phyloP scores from a whole-genome alignment of 1,140 invertebrate species.

The Sycobia sp. region DNA sequence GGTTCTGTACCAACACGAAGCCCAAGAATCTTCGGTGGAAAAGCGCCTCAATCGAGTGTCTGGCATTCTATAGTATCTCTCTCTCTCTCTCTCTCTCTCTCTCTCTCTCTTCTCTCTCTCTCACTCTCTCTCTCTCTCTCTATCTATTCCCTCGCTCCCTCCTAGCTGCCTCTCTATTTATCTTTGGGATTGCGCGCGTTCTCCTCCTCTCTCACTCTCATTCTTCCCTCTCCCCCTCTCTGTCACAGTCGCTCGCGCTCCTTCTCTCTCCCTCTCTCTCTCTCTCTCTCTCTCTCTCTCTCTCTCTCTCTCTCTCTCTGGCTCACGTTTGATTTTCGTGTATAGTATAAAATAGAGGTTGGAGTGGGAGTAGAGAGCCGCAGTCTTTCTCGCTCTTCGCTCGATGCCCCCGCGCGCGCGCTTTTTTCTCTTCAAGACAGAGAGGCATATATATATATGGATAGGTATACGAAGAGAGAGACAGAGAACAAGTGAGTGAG shows the following conservation, averaged over 20 bases:
- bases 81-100: background rate
- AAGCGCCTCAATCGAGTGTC: background rate
- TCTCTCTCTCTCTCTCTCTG: background rate
- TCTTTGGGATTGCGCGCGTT: background rate
- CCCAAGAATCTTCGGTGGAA: conserved; percentile 3
- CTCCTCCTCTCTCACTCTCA: background rate
- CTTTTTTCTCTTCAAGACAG: too few species aligned
- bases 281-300: too few species aligned
- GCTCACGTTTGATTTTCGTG: background rate
- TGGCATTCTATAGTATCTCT: background rate
- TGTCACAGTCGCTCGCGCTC: background rate
- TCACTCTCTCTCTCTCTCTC: background rate
- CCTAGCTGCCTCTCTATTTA: conserved; percentile 4
- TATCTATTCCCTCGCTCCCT: background rate
- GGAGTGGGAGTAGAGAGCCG: too few species aligned
- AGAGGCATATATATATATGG: too few species aligned
- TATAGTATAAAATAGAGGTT: background rate
- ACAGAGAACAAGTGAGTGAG: too few species aligned
- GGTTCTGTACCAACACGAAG: too few species aligned
- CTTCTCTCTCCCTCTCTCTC: background rate
- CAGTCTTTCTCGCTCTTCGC: background rate
- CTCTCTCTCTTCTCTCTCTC: background rate
- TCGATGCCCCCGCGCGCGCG: too few species aligned
- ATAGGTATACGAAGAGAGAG: too few species aligned
- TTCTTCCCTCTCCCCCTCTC: too few species aligned